A percentile compares a stretch with the other conserved stretches of the same genome.
These are phyloP conservation scores for Pollachius pollachius DNA, from an alignment of 2,113 vertebrate species.

Conservation along the genomic window DNA sequence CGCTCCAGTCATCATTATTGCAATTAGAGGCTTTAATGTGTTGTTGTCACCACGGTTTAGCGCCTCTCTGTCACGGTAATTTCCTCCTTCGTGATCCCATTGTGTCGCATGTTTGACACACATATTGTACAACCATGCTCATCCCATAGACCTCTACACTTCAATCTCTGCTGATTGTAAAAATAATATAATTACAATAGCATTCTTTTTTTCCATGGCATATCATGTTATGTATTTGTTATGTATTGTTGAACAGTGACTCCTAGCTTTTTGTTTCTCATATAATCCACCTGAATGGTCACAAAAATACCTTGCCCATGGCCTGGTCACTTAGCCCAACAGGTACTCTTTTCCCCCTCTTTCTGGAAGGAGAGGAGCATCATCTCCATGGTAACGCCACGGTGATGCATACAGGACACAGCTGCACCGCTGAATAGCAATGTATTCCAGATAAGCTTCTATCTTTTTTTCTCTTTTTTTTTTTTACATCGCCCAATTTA, in stretches of 20 bases:
- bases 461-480: too few species aligned
- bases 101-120: not conserved
- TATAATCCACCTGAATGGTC: too few species aligned
- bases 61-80: constrained; percentile 31
- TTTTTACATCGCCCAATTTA: too few species aligned
- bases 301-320: constrained; percentile 2
- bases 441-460: too few species aligned
- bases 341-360: not conserved
- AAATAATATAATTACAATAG: too few species aligned
- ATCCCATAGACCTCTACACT: too few species aligned
- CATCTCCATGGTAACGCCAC: constrained; percentile 57
- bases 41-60: constrained; percentile 49
- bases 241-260: too few species aligned
- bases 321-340: constrained; percentile 21
- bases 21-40: constrained; percentile 57
- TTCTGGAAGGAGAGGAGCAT: constrained; percentile 39
- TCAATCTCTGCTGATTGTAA: too few species aligned
- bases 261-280: too few species aligned
- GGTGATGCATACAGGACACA: constrained; percentile 34
- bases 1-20: constrained; percentile 49
- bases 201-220: too few species aligned
- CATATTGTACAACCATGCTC: not conserved
- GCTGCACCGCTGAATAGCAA: constrained; percentile 6
- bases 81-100: constrained; percentile 17
- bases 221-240: too few species aligned